Evolutionary conservation across 1,140 invertebrate species (phyloP), one percentile per base, ranked within the genome.

Genomic region (Drosophila nebulosa): DNA sequence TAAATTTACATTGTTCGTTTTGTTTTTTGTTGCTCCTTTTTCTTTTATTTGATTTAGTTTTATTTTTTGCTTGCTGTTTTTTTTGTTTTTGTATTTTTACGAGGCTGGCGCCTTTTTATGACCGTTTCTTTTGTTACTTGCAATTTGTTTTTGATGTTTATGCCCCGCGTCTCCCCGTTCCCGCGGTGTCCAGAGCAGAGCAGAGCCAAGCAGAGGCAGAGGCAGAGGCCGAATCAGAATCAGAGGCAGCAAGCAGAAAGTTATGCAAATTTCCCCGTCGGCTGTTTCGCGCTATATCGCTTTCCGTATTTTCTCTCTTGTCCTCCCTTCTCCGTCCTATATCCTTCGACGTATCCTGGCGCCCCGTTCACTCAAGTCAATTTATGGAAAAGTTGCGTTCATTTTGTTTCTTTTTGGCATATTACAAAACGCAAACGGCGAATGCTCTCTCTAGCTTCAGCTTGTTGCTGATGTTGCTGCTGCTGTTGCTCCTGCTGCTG

Each of bases 311-410:
- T 36, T n/a, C 21, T 55, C 32, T 24, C 2, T 36, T n/a, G n/a
- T n/a, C n/a, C n/a, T n/a, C n/a, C n/a, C n/a, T n/a, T n/a, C n/a
- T n/a, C n/a, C n/a, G n/a, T n/a, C n/a, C n/a, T n/a, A n/a, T n/a
- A n/a, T n/a, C n/a, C n/a, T n/a, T n/a, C n/a, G n/a, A 10, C 3
- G 3, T 35, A 18, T 56, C 27, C 55, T 64, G 27, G 16, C 32
- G 57, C 61, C 50, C 61, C 50, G 50, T 58, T 52, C 61, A 68
- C 55, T 81, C 70, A 68, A 88, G 88, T 88, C 83, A 89, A 88
- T 88, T 88, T 79, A 88, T 88, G 78, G 84, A 88, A 88, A 88
- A 88, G 71, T 88, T 88, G 78, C 66, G 71, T 46, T 27, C 55
- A n/a, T n/a, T 30, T 9, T 30, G 7, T 30, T 71, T 55, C 66